phyloP scores from a whole-genome alignment of 2,888 invertebrate species.

The Doris montereyensis region DNA sequence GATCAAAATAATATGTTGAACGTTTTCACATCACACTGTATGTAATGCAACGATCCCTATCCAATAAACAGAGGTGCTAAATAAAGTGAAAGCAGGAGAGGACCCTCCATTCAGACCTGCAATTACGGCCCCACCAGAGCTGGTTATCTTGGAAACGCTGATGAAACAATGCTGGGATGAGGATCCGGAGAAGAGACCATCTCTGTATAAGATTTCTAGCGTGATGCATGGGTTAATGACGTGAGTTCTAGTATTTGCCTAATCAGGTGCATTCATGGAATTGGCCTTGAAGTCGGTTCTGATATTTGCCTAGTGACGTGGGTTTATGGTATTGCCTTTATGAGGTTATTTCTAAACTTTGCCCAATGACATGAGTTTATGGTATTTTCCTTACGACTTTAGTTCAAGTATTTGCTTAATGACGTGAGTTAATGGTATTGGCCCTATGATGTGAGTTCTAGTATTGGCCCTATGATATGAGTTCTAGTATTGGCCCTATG shows the following conservation, averaged over 20 bases:
- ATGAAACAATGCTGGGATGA: slow-evolving; percentile 40
- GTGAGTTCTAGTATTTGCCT: too few species aligned
- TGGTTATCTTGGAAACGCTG: slow-evolving; percentile 15
- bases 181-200: slow-evolving; percentile 28
- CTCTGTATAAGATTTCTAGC: slow-evolving; percentile 26
- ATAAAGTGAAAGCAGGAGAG: slow-evolving; percentile 22
- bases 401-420: background rate
- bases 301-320: background rate
- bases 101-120: slow-evolving; percentile 38
- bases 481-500: background rate
- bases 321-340: background rate
- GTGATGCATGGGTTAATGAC: slow-evolving; percentile 32
- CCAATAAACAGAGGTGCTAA: slow-evolving; percentile 22
- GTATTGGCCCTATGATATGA: background rate
- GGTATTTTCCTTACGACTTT: background rate
- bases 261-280: too few species aligned
- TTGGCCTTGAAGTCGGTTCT: background rate
- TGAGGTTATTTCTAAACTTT: background rate
- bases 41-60: too few species aligned
- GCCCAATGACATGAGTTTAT: background rate
- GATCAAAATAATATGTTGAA: too few species aligned
- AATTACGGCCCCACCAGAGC: slow-evolving; percentile 26
- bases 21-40: too few species aligned
- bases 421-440: background rate
- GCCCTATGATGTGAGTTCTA: background rate